A percentile compares a stretch with the other conserved stretches of the same genome.
phyloP scores from a whole-genome alignment of 1,140 invertebrate genomes.

The Ostrea denselamellosa region DNA sequence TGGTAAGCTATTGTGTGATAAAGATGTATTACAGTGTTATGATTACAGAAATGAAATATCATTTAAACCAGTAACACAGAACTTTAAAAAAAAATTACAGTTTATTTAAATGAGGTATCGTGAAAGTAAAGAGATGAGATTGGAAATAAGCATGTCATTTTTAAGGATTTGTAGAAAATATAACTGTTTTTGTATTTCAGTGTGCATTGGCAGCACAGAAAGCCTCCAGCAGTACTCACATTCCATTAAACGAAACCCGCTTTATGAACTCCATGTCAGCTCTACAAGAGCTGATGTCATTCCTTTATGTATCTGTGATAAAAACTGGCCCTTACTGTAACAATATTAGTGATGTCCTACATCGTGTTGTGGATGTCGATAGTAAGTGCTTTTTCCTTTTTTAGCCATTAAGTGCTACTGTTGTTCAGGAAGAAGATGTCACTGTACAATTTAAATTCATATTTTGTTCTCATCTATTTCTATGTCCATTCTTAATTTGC shows the following conservation, averaged over 20 bases:
- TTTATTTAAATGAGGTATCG: background rate
- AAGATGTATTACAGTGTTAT: background rate
- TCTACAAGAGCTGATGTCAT: conserved; percentile 72
- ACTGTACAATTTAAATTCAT: too few relatives aligned
- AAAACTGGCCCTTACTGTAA: conserved; percentile 72
- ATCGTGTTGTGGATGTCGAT: conserved; percentile 58
- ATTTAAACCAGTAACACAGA: background rate
- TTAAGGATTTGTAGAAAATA: background rate
- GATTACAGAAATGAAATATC: background rate
- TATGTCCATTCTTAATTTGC: too few relatives aligned
- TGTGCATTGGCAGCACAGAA: conserved; percentile 70
- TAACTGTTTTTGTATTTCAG: conserved; percentile 55
- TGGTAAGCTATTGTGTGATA: background rate
- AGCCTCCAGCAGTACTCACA: conserved; percentile 65
- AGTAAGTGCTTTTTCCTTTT: conserved; percentile 53
- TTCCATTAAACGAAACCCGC: conserved; percentile 72
- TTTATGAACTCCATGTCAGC: conserved; percentile 70
- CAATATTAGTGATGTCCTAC: conserved; percentile 51
- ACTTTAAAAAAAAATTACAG: background rate
- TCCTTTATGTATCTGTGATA: conserved; percentile 76
- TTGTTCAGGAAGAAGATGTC: too few relatives aligned
- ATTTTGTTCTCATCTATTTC: too few relatives aligned
- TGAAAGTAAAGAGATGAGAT: background rate
- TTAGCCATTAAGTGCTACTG: too few relatives aligned
- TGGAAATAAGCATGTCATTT: too few relatives aligned